phyloP scores from a whole-genome alignment of 2,113 vertebrate genomes.

The Scomber japonicus region DNA sequence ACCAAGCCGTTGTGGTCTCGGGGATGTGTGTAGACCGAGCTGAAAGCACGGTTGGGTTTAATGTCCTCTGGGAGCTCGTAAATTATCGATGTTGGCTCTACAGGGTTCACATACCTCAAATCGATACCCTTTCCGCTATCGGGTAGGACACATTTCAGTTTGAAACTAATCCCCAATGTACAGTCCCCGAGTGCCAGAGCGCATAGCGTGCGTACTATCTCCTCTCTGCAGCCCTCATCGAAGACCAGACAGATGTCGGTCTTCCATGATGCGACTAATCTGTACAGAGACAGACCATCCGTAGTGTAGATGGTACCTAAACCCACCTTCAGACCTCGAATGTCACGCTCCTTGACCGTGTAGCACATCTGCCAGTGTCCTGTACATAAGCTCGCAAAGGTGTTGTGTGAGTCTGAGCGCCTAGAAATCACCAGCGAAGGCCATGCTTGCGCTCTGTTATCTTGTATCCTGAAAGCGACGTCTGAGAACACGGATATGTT shows the following conservation, averaged over 20 bases:
- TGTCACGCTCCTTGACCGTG: not conserved
- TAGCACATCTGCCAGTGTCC: not conserved
- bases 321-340: not conserved
- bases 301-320: not conserved
- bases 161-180: not conserved
- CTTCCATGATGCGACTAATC: not conserved
- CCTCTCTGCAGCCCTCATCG: not conserved
- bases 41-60: too few relatives aligned
- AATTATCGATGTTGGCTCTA: too few relatives aligned
- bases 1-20: too few relatives aligned
- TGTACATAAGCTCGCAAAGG: too few relatives aligned
- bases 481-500: not conserved
- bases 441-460: too few relatives aligned
- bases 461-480: not conserved
- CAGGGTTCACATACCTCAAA: not conserved
- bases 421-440: too few relatives aligned
- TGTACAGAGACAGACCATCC: not conserved
- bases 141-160: not conserved
- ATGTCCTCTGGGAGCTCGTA: too few relatives aligned
- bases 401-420: too few relatives aligned
- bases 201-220: not conserved
- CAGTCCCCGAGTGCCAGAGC: conserved; percentile 3
- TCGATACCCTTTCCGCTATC: not conserved
- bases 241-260: not conserved
- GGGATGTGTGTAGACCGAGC: too few relatives aligned